These are phyloP conservation scores for Melikaiella ostensackeni DNA, from an alignment of 2,888 invertebrate species.

Conservation along the genomic window DNA sequence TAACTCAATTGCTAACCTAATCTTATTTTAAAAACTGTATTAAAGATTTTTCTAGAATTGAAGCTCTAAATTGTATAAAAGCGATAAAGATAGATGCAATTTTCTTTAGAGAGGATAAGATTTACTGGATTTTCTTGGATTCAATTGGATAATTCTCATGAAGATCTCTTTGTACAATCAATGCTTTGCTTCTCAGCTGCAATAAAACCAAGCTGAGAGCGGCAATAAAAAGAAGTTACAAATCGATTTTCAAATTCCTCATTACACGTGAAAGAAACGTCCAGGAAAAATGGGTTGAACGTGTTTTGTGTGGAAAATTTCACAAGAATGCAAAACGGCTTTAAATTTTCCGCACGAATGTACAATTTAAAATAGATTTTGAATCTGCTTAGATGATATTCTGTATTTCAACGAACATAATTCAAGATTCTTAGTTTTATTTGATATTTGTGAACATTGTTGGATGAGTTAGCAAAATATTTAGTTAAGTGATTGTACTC, in stretches of 20 bases:
- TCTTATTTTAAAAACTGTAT: not conserved
- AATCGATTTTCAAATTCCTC: constrained; percentile 9
- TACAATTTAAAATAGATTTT: constrained; percentile 18
- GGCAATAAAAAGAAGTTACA: not conserved
- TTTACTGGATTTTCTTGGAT: not conserved
- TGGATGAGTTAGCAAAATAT: no score
- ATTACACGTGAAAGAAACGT: not conserved
- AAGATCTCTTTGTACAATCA: not conserved
- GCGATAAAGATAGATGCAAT: not conserved
- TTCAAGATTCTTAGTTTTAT: not conserved
- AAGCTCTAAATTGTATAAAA: not conserved
- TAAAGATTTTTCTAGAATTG: not conserved
- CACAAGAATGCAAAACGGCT: not conserved
- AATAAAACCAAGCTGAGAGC: not conserved
- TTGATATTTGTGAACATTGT: not conserved
- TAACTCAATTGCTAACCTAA: not conserved
- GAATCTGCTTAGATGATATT: not conserved
- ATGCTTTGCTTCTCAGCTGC: not conserved
- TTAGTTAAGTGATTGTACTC: no score
- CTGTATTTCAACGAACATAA: not conserved
- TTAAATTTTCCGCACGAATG: not conserved
- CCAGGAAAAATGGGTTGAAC: constrained; percentile 5
- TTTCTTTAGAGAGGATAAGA: not conserved
- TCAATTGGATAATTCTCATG: not conserved
- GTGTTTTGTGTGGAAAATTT: constrained; percentile 27